phyloP scores from a whole-genome alignment of 1,140 invertebrate species.

The Heliothis subflexa region DNA sequence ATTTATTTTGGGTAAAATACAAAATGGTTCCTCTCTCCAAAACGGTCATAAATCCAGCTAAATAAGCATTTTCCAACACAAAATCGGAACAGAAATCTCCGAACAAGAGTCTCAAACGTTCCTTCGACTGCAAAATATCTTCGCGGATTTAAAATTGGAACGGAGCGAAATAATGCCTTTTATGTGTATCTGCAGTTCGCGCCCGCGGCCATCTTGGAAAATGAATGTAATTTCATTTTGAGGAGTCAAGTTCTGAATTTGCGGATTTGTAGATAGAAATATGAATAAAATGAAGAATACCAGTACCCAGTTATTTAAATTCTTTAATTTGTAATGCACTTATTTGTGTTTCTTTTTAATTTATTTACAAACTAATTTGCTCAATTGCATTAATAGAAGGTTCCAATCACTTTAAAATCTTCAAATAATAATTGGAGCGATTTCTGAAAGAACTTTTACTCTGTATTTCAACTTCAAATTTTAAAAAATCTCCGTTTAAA shows the following conservation, averaged over 20 bases:
- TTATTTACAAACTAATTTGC: too few species aligned
- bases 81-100: background rate
- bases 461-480: too few species aligned
- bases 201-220: slow-evolving; percentile 3
- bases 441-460: too few species aligned
- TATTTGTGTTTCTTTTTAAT: too few species aligned
- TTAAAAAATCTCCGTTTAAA: too few species aligned
- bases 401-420: too few species aligned
- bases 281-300: too few species aligned
- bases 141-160: slow-evolving; percentile 11
- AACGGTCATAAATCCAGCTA: background rate
- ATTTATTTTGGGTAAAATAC: background rate
- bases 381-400: too few species aligned
- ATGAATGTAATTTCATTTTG: background rate
- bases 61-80: background rate
- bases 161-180: slow-evolving; percentile 13
- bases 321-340: too few species aligned
- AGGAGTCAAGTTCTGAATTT: background rate
- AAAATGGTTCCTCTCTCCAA: background rate
- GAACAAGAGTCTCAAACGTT: background rate
- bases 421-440: too few species aligned
- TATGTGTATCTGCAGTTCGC: slow-evolving; percentile 6
- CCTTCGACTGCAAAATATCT: slow-evolving; percentile 9
- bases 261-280: too few species aligned
- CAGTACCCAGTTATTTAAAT: too few species aligned